phyloP scores from a whole-genome alignment of 2,888 invertebrate genomes.

The Phania funesta region DNA sequence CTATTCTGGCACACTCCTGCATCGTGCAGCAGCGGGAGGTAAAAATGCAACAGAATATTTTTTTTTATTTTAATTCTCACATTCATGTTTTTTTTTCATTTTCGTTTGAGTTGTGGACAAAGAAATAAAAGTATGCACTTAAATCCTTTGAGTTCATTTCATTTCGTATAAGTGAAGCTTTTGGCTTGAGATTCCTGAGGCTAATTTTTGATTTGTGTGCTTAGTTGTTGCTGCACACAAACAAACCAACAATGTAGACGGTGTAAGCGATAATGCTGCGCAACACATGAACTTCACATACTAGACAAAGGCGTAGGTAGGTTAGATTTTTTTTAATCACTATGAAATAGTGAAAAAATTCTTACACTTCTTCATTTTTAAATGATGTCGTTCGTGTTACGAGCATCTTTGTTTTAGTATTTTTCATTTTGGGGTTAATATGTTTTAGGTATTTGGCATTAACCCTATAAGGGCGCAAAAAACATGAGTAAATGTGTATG shows the following conservation, averaged over 20 bases:
- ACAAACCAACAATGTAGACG: slow-evolving; percentile 19
- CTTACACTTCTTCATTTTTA: slow-evolving; percentile 54
- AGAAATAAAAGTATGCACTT: slow-evolving; percentile 9
- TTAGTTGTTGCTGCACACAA: slow-evolving; percentile 22
- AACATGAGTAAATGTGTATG: too few relatives aligned
- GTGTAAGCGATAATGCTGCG: slow-evolving; percentile 42
- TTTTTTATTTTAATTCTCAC: slow-evolving; percentile 60
- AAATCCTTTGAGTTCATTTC: slow-evolving; percentile 56
- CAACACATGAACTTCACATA: slow-evolving; percentile 35
- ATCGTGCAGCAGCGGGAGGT: slow-evolving; percentile 61
- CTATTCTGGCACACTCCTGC: slow-evolving; percentile 66
- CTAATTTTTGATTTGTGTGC: slow-evolving; percentile 65
- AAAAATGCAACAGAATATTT: slow-evolving; percentile 64
- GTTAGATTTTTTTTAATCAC: slow-evolving; percentile 11
- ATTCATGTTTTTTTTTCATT: slow-evolving; percentile 56
- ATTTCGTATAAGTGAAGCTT: slow-evolving; percentile 37
- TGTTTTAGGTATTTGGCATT: slow-evolving; percentile 25
- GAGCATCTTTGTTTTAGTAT: slow-evolving; percentile 17
- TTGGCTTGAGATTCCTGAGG: slow-evolving; percentile 60
- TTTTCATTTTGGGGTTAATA: slow-evolving; percentile 4
- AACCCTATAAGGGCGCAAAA: slow-evolving; percentile 37
- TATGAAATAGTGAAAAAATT: slow-evolving; percentile 2
- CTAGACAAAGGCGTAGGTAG: slow-evolving; percentile 60
- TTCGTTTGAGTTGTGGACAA: slow-evolving; percentile 34
- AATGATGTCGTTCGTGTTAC: slow-evolving; percentile 39